Conservation (phyloP, 1,140 invertebrate species). For the Drosophila kurseongensis region DNA sequence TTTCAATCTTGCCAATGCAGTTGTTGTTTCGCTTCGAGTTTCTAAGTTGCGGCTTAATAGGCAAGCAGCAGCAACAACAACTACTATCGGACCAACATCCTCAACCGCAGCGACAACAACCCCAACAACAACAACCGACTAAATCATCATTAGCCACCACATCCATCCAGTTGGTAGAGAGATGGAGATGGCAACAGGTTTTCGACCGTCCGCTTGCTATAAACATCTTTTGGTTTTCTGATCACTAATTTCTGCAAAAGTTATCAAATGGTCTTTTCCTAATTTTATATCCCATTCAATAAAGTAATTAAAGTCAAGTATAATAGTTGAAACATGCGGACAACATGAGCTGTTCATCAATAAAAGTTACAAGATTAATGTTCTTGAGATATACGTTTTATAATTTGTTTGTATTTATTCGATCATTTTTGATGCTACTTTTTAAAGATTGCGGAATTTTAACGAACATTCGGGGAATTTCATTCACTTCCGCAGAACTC, state of each 20-base stretch:
- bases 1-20: conserved; percentile 52
- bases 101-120: conserved; percentile 37
- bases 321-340: conserved; percentile 1
- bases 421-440: too few species aligned
- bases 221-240: conserved; percentile 15
- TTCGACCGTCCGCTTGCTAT: conserved; percentile 14
- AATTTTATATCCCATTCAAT: neutral
- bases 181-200: conserved; percentile 50
- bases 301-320: neutral
- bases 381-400: neutral
- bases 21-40: conserved; percentile 52
- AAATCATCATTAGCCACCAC: conserved; percentile 57
- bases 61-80: conserved; percentile 42
- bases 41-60: conserved; percentile 63
- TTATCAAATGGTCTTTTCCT: neutral
- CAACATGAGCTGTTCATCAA: neutral
- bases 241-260: conserved; percentile 1
- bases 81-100: conserved; percentile 38
- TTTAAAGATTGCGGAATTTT: too few species aligned
- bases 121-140: conserved; percentile 39
- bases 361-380: neutral
- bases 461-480: neutral
- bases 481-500: conserved; percentile 11
- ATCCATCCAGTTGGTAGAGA: conserved; percentile 31
- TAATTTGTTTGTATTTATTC: neutral